Conservation (phyloP, 2,113 vertebrate species). For the Phasianus colchicus region DNA sequence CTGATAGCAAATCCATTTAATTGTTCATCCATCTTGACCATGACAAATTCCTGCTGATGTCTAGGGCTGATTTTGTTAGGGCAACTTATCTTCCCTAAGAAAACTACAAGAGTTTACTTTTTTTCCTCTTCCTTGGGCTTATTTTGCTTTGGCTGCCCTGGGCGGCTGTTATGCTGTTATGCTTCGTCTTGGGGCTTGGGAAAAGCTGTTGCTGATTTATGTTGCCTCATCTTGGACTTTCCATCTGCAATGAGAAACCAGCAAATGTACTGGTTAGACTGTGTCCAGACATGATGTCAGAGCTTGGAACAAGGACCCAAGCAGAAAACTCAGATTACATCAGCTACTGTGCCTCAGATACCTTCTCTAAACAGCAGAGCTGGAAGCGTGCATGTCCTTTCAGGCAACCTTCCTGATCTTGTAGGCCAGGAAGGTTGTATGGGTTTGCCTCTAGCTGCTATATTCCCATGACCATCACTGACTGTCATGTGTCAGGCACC, state of each 20-base stretch:
- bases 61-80: background rate
- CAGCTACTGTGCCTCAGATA: background rate
- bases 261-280: background rate
- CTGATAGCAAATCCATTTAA: background rate
- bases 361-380: background rate
- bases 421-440: background rate
- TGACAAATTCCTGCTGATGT: background rate
- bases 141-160: background rate
- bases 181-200: background rate
- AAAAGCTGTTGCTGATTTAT: background rate
- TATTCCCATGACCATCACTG: background rate
- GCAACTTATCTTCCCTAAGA: background rate
- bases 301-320: background rate
- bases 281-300: background rate
- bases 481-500: background rate
- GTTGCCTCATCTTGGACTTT: background rate
- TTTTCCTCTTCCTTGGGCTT: background rate
- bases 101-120: background rate
- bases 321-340: background rate
- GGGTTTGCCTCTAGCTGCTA: background rate
- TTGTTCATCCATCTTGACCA: background rate
- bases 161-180: background rate
- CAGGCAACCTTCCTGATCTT: background rate
- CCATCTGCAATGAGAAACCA: background rate
- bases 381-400: background rate